A percentile compares a stretch with the other conserved stretches of the same genome.
These are phyloP conservation scores for Pogoniulus pusillus DNA, from an alignment of 2,797 vertebrate genomes.

Conservation along the genomic window DNA sequence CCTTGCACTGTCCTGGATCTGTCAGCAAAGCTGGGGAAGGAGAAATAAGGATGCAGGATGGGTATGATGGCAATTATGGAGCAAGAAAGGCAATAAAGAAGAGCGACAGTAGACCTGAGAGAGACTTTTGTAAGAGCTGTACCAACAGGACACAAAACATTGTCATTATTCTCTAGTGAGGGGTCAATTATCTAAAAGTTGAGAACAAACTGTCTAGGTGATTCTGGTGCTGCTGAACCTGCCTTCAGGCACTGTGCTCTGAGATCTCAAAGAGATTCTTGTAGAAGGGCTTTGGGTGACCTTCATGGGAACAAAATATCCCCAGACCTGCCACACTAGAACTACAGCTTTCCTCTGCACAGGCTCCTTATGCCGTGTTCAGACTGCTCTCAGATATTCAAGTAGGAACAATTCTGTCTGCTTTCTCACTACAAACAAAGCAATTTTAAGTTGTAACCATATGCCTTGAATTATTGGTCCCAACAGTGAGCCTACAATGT, in stretches of 20 bases:
- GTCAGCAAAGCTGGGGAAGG: not conserved
- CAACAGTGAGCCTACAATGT: not conserved
- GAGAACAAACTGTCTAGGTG: not conserved
- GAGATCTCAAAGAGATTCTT: not conserved
- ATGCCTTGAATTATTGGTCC: not conserved
- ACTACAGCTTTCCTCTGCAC: not conserved
- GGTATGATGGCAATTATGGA: not conserved
- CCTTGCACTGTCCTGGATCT: not conserved
- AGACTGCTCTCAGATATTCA: not conserved
- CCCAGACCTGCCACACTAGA: not conserved
- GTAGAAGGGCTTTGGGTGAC: not conserved
- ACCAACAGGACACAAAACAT: not conserved
- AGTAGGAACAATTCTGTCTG: not conserved
- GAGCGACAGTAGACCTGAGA: not conserved
- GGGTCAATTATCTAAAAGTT: not conserved
- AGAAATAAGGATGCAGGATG: not conserved
- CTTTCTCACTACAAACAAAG: not conserved
- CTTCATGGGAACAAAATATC: not conserved
- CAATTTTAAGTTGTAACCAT: not conserved
- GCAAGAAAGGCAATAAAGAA: not conserved
- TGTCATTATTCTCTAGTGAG: not conserved
- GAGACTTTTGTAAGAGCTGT: not conserved
- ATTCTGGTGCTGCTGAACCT: not conserved
- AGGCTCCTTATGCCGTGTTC: not conserved
- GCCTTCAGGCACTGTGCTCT: fast-evolving